phyloP scores from a whole-genome alignment of 2,888 invertebrate genomes.

The Dendrolimus houi region DNA sequence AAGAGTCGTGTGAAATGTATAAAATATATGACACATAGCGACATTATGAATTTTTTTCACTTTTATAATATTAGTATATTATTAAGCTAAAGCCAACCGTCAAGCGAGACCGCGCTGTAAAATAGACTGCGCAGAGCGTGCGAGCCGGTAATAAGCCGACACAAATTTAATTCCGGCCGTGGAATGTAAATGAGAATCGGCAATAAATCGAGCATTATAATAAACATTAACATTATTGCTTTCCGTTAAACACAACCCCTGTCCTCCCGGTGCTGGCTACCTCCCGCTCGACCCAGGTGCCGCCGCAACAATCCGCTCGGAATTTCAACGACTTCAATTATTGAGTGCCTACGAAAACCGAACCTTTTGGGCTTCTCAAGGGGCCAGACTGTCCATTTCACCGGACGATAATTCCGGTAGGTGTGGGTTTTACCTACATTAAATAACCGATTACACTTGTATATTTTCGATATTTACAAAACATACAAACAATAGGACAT shows the following conservation, averaged over 20 bases:
- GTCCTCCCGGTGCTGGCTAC: conserved; percentile 17
- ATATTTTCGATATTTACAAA: no score
- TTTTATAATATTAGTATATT: conserved; percentile 30
- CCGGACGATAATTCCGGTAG: conserved; percentile 55
- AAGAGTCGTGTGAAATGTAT: no score
- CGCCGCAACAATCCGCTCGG: conserved; percentile 63
- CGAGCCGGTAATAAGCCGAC: conserved; percentile 53
- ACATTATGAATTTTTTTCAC: conserved; percentile 32
- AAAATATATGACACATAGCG: no score
- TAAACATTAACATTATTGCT: conserved; percentile 71
- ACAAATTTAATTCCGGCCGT: conserved; percentile 48
- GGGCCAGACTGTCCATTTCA: conserved; percentile 66
- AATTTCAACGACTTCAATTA: conserved; percentile 75
- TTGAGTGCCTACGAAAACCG: conserved; percentile 67
- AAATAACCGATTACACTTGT: conserved; percentile 50
- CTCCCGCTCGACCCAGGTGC: conserved; percentile 38
- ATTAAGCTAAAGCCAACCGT: conserved; percentile 55
- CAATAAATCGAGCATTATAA: conserved; percentile 72
- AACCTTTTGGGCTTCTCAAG: conserved; percentile 67
- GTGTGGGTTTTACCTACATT: conserved; percentile 45
- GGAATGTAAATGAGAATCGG: conserved; percentile 63
- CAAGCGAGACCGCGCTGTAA: conserved; percentile 55
- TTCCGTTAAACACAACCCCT: conserved; percentile 44
- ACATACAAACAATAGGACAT: no score
- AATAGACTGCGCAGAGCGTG: conserved; percentile 43